Conservation (phyloP, 2,113 vertebrate genomes). For the Sterna hirundo region DNA sequence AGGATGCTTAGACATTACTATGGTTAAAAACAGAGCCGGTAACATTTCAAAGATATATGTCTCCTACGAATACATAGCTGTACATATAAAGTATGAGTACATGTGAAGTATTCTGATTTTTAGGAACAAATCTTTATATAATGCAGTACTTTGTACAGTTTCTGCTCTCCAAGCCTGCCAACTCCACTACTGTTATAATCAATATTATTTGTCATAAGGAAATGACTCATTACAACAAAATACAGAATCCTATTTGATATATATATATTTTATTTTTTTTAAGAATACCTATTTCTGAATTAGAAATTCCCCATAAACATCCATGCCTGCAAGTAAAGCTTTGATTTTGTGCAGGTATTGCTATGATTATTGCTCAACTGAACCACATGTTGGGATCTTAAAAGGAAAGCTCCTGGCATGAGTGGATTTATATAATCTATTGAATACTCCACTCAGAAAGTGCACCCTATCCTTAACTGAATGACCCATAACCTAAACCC, state of each 20-base stretch:
- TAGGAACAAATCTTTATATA: background rate
- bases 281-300: background rate
- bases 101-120: background rate
- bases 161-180: background rate
- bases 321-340: background rate
- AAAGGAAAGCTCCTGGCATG: background rate
- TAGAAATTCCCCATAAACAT: background rate
- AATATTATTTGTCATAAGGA: background rate
- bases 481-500: background rate
- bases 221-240: background rate
- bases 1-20: background rate
- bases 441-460: background rate
- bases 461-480: background rate
- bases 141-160: background rate
- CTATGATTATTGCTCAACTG: background rate
- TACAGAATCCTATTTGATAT: background rate
- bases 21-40: background rate
- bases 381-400: background rate
- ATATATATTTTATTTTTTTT: background rate
- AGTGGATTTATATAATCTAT: background rate
- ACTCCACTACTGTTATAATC: background rate
- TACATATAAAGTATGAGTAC: background rate
- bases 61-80: background rate
- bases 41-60: background rate
- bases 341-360: background rate